Evolutionary conservation across 2,888 invertebrate species (phyloP).

Genomic region (Patella pellucida): DNA sequence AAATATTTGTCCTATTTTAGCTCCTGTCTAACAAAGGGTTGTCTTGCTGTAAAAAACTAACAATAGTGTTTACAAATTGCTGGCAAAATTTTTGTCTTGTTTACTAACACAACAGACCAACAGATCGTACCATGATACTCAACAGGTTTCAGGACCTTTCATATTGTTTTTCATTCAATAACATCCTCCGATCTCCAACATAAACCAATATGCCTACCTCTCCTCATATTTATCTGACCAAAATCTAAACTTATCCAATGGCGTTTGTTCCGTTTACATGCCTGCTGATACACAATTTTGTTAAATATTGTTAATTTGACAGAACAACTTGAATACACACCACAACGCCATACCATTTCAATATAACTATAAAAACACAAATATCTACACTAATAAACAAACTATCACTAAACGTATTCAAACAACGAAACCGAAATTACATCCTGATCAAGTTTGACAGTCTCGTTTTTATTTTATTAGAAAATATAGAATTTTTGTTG

Average conservation of each 20-base stretch:
- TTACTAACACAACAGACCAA: not conserved
- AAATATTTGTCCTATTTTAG: slow-evolving; percentile 8
- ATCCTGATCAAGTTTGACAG: no score
- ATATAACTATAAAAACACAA: no score
- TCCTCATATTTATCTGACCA: slow-evolving; percentile 5
- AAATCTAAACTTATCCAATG: not conserved
- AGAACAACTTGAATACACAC: not conserved
- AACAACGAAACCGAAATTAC: no score
- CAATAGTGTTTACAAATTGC: slow-evolving; percentile 8
- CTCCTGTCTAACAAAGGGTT: slow-evolving; percentile 9
- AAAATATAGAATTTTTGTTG: no score
- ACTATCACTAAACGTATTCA: no score
- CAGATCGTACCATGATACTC: not conserved
- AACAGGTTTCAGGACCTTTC: slow-evolving; percentile 1
- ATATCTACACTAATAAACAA: no score
- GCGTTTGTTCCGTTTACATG: not conserved
- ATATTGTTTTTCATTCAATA: slow-evolving; percentile 6
- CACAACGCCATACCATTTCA: no score
- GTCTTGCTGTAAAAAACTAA: slow-evolving; percentile 6
- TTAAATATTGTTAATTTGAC: slow-evolving; percentile 9
- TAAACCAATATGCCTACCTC: not conserved
- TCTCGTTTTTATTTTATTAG: no score
- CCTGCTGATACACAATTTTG: not conserved
- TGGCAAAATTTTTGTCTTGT: slow-evolving; percentile 10
- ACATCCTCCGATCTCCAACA: not conserved